phyloP scores from a whole-genome alignment of 2,113 vertebrate species.

The Bucco capensis region DNA sequence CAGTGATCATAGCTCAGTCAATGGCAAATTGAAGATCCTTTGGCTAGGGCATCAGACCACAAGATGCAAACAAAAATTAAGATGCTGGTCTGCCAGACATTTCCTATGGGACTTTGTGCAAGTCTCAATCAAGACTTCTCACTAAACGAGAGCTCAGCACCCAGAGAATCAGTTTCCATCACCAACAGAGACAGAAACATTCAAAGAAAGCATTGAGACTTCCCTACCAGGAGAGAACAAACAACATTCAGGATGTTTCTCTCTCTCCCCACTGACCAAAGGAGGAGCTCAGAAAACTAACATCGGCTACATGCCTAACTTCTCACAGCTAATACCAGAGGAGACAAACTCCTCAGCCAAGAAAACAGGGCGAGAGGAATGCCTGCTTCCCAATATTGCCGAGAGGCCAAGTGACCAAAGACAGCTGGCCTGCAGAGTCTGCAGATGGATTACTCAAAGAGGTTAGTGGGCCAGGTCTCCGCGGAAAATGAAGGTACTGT shows the following conservation, averaged over 20 bases:
- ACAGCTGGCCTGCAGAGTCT: background rate
- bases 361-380: background rate
- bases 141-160: background rate
- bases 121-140: background rate
- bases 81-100: background rate
- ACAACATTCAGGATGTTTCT: background rate
- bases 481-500: accelerated
- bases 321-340: background rate
- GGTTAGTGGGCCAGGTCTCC: background rate
- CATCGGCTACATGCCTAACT: accelerated
- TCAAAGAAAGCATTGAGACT: background rate
- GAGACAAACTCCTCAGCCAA: background rate
- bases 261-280: background rate
- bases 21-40: background rate
- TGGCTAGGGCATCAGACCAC: background rate
- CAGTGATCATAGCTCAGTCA: background rate
- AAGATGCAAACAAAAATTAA: accelerated
- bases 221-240: background rate
- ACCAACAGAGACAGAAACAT: background rate
- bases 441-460: background rate
- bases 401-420: accelerated
- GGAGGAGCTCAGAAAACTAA: background rate
- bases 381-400: background rate
- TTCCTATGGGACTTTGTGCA: background rate
- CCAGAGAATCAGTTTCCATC: background rate